Evolutionary conservation across 2,113 vertebrate genomes (phyloP), one percentile per base, ranked within the genome.

Genomic region (Myxocyprinus asiaticus): DNA sequence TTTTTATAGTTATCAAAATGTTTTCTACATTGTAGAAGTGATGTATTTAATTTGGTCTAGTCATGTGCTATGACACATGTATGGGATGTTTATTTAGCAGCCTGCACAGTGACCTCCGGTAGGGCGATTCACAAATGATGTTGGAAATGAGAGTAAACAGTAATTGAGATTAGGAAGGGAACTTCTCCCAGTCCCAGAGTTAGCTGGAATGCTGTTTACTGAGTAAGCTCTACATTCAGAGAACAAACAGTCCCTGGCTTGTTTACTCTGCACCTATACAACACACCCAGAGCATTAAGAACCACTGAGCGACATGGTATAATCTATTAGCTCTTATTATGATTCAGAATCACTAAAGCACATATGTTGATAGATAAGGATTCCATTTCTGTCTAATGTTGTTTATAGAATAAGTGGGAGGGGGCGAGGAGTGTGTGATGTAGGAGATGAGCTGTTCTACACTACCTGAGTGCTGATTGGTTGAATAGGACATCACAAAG

Each of bases 401-500:
- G 22, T 33, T 33, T n/a, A 74, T 14, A 62, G 4, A n/a, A 33
- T 10, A n/a, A 0, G 17, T 74, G 56, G 15, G 44, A 59, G 56
- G 44, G 48, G 1, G 3, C 4, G 10, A 56, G 65, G 4, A 22
- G 62, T 33, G 56, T n/a, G 5, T 4, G 12, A 43, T 43, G 51
- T 11, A 5, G 43, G 42, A 7, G 2, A 43, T 15, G 9, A 10
- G 43, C 55, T 15, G 71, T 3, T 58, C 0, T 9, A 9, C 7
- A 4, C 4, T 91, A 96, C 95, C 95, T 92, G 92, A 87, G 69
- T 94, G 87, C 85, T 89, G 89, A 0, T 93, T 92, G 47, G 93
- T 93, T 82, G 94, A 87, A 0, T 96, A 97, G 64, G 95, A 96
- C 22, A 97, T 86, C 4, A 96, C 88, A 81, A 97, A 93, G 10